Percentiles rank a stretch among this genome's conserved stretches.
Conservation (phyloP, 2,888 invertebrate species). For the Dryobotodes eremita region DNA sequence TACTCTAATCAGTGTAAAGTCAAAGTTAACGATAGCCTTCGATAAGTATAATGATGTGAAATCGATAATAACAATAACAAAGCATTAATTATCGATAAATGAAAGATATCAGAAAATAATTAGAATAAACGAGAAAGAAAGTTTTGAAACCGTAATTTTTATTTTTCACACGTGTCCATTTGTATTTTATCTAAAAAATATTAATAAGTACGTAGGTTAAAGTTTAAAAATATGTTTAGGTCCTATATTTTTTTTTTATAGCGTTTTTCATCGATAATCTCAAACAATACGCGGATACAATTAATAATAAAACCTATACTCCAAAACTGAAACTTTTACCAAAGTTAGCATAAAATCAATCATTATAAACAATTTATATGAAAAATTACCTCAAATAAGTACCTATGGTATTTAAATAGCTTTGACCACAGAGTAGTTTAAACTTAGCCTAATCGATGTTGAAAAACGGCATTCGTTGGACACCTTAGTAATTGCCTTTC, state of each 20-base stretch:
- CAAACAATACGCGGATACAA: constrained; percentile 2
- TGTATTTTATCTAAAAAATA: constrained; percentile 4
- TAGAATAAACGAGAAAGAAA: constrained; percentile 46
- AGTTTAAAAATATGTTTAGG: background rate
- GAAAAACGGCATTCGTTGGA: constrained; percentile 69
- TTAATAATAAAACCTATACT: background rate
- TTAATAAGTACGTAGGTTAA: background rate
- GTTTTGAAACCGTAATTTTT: constrained; percentile 8
- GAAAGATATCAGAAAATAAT: constrained; percentile 53
- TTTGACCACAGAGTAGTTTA: constrained; percentile 52
- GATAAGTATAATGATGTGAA: constrained; percentile 68
- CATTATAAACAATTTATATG: background rate
- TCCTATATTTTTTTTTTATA: constrained; percentile 4
- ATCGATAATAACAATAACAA: constrained; percentile 62
- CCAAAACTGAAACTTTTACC: constrained; percentile 11
- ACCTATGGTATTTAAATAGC: background rate
- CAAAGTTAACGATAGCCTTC: constrained; percentile 81
- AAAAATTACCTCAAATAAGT: constrained; percentile 4
- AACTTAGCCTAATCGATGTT: constrained; percentile 65
- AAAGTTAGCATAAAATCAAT: background rate
- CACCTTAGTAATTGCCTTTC: constrained; percentile 85
- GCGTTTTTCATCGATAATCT: background rate
- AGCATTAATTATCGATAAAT: constrained; percentile 54
- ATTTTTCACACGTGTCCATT: background rate
- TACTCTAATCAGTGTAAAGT: constrained; percentile 75